These are phyloP conservation scores for Gymnothorax reevesii DNA, from an alignment of 2,797 vertebrate genomes.

Conservation along the genomic window DNA sequence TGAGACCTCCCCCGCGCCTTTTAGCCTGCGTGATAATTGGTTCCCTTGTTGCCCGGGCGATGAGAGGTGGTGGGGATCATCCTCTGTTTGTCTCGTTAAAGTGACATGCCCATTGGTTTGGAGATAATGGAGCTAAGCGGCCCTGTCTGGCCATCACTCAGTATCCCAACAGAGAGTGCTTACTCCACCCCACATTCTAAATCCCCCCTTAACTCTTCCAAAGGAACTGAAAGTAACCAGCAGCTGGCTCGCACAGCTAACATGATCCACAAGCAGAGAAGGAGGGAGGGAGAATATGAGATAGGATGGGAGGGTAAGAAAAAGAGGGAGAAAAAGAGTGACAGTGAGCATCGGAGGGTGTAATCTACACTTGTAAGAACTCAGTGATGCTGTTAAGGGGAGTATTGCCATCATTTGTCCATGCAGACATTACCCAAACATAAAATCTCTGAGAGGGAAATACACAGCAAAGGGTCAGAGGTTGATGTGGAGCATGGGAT, in stretches of 20 bases:
- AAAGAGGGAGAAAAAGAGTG: constrained; percentile 53
- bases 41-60: constrained; percentile 63
- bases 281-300: constrained; percentile 39
- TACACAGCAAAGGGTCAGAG: not conserved
- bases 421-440: constrained; percentile 41
- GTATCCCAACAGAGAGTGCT: constrained; percentile 51
- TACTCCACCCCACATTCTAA: not conserved
- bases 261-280: constrained; percentile 70
- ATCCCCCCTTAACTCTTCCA: constrained; percentile 31
- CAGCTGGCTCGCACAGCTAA: constrained; percentile 70
- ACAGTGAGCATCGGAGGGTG: not conserved
- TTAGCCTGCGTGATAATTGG: constrained; percentile 57
- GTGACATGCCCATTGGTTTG: constrained; percentile 58
- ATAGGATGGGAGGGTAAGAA: too few relatives aligned
- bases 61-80: constrained; percentile 60
- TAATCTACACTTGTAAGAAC: not conserved
- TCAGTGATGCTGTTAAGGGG: constrained; percentile 31
- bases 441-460: constrained; percentile 53
- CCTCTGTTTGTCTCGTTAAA: constrained; percentile 66
- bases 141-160: constrained; percentile 55
- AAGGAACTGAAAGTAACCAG: constrained; percentile 26
- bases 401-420: constrained; percentile 51
- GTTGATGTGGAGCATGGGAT: not conserved
- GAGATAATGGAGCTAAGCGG: constrained; percentile 60
- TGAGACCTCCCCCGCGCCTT: constrained; percentile 54